These are phyloP conservation scores for Corythucha ciliata DNA, from an alignment of 2,888 invertebrate species.

Conservation along the genomic window DNA sequence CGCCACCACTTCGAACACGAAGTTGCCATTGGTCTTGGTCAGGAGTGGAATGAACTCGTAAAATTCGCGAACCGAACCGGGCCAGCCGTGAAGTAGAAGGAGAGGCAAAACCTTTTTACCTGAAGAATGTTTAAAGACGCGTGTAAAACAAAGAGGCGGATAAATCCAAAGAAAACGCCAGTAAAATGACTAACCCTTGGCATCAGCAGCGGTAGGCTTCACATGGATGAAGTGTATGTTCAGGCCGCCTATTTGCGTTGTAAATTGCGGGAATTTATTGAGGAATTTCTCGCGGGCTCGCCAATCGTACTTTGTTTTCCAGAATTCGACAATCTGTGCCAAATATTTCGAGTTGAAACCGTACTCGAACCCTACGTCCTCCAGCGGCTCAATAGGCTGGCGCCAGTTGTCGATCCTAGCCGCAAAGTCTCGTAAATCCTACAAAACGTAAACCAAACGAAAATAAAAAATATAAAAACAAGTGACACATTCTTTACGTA, in stretches of 20 bases:
- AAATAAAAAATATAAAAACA: no score
- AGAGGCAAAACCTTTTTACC: slow-evolving; percentile 51
- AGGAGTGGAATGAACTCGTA: slow-evolving; percentile 62
- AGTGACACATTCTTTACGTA: no score
- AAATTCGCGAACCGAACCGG: slow-evolving; percentile 71
- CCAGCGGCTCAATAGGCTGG: slow-evolving; percentile 50
- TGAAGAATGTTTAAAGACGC: slow-evolving; percentile 5
- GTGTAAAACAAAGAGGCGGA: background rate
- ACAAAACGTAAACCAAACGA: no score
- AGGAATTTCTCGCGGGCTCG: slow-evolving; percentile 54
- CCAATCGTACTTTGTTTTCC: slow-evolving; percentile 71
- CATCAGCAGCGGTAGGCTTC: slow-evolving; percentile 47
- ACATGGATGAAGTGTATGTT: slow-evolving; percentile 67
- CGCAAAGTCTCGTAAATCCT: slow-evolving; percentile 55
- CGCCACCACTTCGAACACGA: slow-evolving; percentile 56
- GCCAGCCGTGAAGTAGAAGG: slow-evolving; percentile 75
- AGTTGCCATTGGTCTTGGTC: slow-evolving; percentile 47
- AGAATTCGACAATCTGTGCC: slow-evolving; percentile 59
- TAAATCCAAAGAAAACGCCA: background rate
- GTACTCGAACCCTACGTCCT: slow-evolving; percentile 37
- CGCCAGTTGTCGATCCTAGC: slow-evolving; percentile 49
- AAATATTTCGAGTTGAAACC: slow-evolving; percentile 68
- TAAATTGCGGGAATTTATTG: slow-evolving; percentile 66
- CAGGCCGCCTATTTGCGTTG: slow-evolving; percentile 58
- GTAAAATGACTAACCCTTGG: slow-evolving; percentile 22